Evolutionary conservation across 1,140 invertebrate genomes (phyloP), one percentile per base, ranked within the genome.

Genomic region (Rhagoletis pomonella): DNA sequence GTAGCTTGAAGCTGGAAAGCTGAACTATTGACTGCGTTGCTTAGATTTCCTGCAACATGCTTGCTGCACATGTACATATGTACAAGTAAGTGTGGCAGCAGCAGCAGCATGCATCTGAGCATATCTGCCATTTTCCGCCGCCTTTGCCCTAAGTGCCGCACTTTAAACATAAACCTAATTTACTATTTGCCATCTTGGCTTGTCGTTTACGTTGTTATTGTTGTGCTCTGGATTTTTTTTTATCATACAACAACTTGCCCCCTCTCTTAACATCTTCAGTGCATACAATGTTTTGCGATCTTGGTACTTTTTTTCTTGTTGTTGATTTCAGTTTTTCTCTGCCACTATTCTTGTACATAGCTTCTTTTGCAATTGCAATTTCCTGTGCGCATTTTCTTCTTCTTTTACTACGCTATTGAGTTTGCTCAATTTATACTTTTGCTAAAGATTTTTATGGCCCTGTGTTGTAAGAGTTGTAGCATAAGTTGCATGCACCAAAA

Each of bases 151-250:
- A 81, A 81, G 73, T 81, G 73, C 73, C 47, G 73, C 73, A 81
- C 73, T 81, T 81, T 81, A 81, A 81, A 55, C 73, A 81, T 81
- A 55, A 55, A 81, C 42, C 73, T 81, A 58, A 81, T 81, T 81
- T 81, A 81, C 47, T 58, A 19, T 77, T 55, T 55, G 73, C 50
- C 12, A 67, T 39, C 4, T 39, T 67, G 29, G 4, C 60, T 12
- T 62, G 60, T 67, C 39, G n/a, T 67, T 67, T 67, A 29, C 4
- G 50, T 58, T 81, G 73, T 81, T 55, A 6, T 81, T 55, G 47
- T 47, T 77, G 14, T 77, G 29, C 29, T 29, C 4, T 62, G 12
- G 47, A 44, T 2, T 44, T 29, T 0, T 44, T 73, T 47, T 81
- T 81, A 81, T 55, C 9, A 81, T 81, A 14, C 47, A 50, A n/a